These are phyloP conservation scores for Pseudotriccus pelzelni DNA, from an alignment of 2,797 vertebrate genomes.

Conservation along the genomic window DNA sequence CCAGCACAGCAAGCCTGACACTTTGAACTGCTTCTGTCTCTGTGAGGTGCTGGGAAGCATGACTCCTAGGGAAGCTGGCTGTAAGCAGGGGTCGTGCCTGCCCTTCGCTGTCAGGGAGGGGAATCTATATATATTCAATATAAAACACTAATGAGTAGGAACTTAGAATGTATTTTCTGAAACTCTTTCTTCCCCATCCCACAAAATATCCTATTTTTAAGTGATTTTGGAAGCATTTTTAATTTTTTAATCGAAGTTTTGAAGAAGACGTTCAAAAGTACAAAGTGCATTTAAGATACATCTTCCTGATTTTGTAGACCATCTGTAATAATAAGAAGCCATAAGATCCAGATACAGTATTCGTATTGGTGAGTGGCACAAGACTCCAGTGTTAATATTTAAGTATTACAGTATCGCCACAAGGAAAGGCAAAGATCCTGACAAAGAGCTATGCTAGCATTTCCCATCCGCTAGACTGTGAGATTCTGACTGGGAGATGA, in stretches of 20 bases:
- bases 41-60: background rate
- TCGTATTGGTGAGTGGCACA: background rate
- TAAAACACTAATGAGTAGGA: background rate
- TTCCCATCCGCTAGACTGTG: rapidly evolving
- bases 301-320: background rate
- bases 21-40: background rate
- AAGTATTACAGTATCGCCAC: background rate
- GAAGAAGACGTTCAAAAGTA: background rate
- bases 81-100: background rate
- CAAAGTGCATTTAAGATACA: background rate
- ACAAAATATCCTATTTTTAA: background rate
- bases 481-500: background rate
- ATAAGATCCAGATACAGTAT: background rate
- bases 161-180: background rate
- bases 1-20: background rate
- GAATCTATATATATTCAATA: background rate
- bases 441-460: background rate
- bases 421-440: background rate
- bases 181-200: background rate
- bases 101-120: background rate
- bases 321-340: background rate
- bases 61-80: background rate
- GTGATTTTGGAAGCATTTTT: background rate
- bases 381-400: background rate
- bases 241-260: background rate